Base-by-base conservation (phyloP, 2,797 vertebrate genomes). In the Anguilla anguilla region DNA sequence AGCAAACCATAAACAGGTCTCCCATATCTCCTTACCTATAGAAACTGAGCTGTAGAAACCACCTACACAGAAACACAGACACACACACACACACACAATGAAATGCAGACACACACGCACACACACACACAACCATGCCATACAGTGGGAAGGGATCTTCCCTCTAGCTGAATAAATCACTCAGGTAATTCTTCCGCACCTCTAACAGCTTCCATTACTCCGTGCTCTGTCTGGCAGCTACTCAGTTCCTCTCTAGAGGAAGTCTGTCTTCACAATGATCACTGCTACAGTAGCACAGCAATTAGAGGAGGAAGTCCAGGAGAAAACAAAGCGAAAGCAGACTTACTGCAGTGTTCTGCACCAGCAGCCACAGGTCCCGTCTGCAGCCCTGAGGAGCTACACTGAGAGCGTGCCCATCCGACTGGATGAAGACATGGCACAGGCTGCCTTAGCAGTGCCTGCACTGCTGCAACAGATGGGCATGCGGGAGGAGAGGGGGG, bases 381-480 rank as follows among this genome's bases (percentile, higher is more conserved):
- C 11, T 25, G 19, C 85, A 72, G 35, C 43, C 84, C 64, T 11
- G 53, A 43, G 61, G n/a, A 53, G 35, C 61, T 35, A 74, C 85
- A 79, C 49, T 11, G 25, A 59, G 51, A 35, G 15, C 3, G 22
- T 19, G 28, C 35, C 51, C 86, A n/a, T 77, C 86, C 79, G 86
- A 87, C 86, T 46, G 51, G 11, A 22, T n/a, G 10, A 83, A 22
- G 25, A 46, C 84, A 85, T 49, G 10, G 22, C 35, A 31, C 7
- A 43, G 43, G 35, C 31, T 69, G 61, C 15, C 35, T 46, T 51
- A 85, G 84, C 31, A 39, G 13, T 6, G 11, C 13, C 35, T 85
- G 59, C 53, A 84, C 82, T 69, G 59, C 57, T 49, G 83, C 53
- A 84, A 84, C 83, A 84, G 83, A 84, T 84, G 83, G 83, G 57